Evolutionary conservation across 2,888 invertebrate genomes (phyloP).

Genomic region (Hoplodrina blanda): DNA sequence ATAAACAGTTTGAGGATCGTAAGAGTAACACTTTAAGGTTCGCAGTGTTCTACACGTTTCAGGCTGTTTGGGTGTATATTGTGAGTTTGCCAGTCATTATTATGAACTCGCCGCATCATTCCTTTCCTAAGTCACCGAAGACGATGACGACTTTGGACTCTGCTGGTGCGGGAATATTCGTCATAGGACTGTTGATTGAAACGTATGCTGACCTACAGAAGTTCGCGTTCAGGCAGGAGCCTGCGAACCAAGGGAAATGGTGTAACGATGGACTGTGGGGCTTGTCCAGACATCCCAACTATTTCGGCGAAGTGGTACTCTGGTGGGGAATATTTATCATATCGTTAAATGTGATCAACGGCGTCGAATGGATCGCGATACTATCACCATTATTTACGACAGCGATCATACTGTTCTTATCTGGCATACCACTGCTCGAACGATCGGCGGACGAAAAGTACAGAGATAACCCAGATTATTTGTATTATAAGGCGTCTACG

Average conservation of each 20-base stretch:
- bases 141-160: conserved; percentile 97
- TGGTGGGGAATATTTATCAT: conserved; percentile 99
- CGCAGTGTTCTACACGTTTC: conserved; percentile 98
- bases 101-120: conserved; percentile 96
- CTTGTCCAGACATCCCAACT: conserved; percentile 97
- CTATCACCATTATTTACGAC: conserved; percentile 97
- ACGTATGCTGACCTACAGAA: conserved; percentile 98
- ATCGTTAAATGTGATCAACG: conserved; percentile 95
- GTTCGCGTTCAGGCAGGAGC: conserved; percentile 97
- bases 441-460: conserved; percentile 97
- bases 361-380: conserved; percentile 96
- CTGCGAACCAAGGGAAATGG: conserved; percentile 97
- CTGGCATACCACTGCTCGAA: conserved; percentile 97
- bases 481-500: conserved; percentile 96
- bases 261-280: conserved; percentile 98
- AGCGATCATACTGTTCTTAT: conserved; percentile 96
- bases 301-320: conserved; percentile 97
- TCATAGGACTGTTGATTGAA: conserved; percentile 96
- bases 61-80: conserved; percentile 97
- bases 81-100: conserved; percentile 98
- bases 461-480: conserved; percentile 96
- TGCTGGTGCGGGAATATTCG: conserved; percentile 95
- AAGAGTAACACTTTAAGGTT: conserved; percentile 96
- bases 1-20: conserved; percentile 97
- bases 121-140: conserved; percentile 93